Evolutionary conservation across 2,797 vertebrate species (phyloP), one percentile per base, ranked within the genome.

Genomic region (Lagocephalus sceleratus): DNA sequence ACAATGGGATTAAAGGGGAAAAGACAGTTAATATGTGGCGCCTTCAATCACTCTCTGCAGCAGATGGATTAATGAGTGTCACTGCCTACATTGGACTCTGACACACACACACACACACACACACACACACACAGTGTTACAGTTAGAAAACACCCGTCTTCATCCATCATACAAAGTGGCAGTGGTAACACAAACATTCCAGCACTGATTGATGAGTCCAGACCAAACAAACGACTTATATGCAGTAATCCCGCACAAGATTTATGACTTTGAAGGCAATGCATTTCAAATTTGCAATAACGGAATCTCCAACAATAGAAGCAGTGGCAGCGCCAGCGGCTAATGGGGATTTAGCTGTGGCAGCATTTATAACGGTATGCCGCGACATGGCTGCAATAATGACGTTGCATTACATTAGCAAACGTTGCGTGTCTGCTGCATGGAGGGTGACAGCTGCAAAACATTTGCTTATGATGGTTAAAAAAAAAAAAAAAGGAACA

Each of bases 1-100:
- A 89, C 83, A 89, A 89, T 85, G 79, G 83, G 84, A 89, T 89
- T 85, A 87, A n/a, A 19, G 71, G 74, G 79, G 79, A 85, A 87
- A 86, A 82, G 80, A 79, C 85, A 81, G 82, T 86, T 87, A 85
- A 88, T 87, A 83, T 79, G 81, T 76, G 76, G 65, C 63, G 43
- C 74, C 81, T 83, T 88, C 81, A 78, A 85, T 89, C 85, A 84
- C 72, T 82, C 78, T 65, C 32, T 23, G 66, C 74, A 50, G 57
- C 72, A 75, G 78, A 82, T 57, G 71, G 73, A 89, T 80, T 89
- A 85, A 89, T 86, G 77, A 85, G 75, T 77, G 76, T 81, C 72
- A 76, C 79, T 54, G 69, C 63, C 75, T 68, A 72, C 70, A 79
- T 69, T 85, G 82, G 66, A 66, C 76, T 47, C 14, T 75, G 19